Evolutionary conservation across 2,113 vertebrate genomes (phyloP), one percentile per base, ranked within the genome.

Genomic region (Oxyura jamaicensis): DNA sequence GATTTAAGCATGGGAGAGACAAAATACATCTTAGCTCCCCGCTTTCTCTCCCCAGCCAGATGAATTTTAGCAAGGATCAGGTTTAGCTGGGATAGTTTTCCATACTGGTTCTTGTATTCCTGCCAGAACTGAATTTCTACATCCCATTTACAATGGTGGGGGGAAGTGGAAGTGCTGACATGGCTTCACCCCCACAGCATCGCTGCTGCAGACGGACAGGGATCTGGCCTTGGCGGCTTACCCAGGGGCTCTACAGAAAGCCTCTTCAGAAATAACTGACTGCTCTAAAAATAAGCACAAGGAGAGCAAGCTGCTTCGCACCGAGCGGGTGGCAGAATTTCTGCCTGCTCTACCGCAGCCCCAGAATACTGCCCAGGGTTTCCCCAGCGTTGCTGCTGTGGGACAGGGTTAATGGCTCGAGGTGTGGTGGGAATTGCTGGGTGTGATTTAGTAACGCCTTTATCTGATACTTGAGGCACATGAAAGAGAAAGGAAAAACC

Each of bases 201-300:
- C 36, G 41, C 58, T 31, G 52, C 83, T 86, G 71, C 67, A 4
- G 35, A 36, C 56, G 55, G 46, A 67, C 11, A 11, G 0, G 3
- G 52, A 84, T 59, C 72, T 56, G 58, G 55, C 46, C 13, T 59
- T 93, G 91, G 91, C 79, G 88, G 77, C 87, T 83, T 65, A 23
- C 4, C 36, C 0, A 0, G 3, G 58, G 62, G 68, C 84, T 68
- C 75, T 71, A 74, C 89, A 74, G 73, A 91, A 91, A 89, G 18
- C 42, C 63, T 83, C 44, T 91, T 65, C 46, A 82, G 29, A 93
- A 95, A 93, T 59, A 92, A 91, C 62, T 60, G 58, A 53, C 25
- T 73, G 46, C 36, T 83, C 84, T 68, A 92, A 95, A 96, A 95
- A 95, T 79, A 95, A 91, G 90, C 2, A 4, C 33, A 62, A 35